Conservation (phyloP, 2,888 invertebrate species). For the Strigamia transsilvanica region DNA sequence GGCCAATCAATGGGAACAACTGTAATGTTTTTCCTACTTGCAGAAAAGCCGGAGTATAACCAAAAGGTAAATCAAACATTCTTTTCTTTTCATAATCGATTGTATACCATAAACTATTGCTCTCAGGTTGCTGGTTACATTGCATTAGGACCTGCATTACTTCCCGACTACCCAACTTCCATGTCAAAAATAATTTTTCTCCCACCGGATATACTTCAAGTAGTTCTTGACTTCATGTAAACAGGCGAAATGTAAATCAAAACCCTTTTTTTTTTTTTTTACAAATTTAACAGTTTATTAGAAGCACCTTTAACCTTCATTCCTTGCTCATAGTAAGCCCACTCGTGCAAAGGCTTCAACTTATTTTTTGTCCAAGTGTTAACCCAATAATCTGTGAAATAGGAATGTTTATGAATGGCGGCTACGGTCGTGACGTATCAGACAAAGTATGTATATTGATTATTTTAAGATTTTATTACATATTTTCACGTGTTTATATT, state of each 20-base stretch:
- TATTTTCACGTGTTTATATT: neutral
- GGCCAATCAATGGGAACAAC: slow-evolving; percentile 10
- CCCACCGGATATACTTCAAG: neutral
- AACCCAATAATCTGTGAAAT: neutral
- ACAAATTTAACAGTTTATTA: neutral
- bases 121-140: neutral
- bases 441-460: neutral
- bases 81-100: neutral
- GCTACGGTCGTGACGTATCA: neutral
- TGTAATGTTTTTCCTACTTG: neutral
- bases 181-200: neutral
- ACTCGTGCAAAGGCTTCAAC: neutral
- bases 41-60: neutral
- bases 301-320: neutral
- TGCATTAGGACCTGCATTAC: neutral
- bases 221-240: neutral
- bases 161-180: neutral
- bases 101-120: neutral
- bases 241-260: neutral
- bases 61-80: neutral
- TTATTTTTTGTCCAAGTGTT: neutral
- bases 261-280: neutral
- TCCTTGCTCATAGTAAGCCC: neutral
- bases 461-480: neutral
- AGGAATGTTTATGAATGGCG: neutral